phyloP scores from a whole-genome alignment of 2,797 vertebrate species.

The Tamandua tetradactyla region DNA sequence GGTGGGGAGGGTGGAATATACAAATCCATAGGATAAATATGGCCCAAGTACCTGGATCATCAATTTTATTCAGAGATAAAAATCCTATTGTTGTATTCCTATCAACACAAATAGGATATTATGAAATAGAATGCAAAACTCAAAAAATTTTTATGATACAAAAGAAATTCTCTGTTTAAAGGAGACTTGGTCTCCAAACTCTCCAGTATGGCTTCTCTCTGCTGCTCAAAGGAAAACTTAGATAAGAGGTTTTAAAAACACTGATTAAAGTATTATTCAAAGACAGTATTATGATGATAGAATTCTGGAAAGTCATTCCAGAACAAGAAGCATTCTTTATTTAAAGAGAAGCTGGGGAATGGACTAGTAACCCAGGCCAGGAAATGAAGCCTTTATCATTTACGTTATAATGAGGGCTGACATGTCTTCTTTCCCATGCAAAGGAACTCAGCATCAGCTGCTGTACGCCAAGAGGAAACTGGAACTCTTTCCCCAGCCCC shows the following conservation, averaged over 20 bases:
- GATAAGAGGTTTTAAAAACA: neutral
- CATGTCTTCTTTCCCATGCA: neutral
- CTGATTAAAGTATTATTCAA: neutral
- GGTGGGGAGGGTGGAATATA: neutral
- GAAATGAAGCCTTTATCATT: neutral
- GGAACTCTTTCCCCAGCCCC: neutral
- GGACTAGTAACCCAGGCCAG: neutral
- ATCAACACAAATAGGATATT: neutral
- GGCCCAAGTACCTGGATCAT: neutral
- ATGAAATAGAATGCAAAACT: neutral
- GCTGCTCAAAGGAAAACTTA: neutral
- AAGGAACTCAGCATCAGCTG: neutral
- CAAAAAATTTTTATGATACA: neutral
- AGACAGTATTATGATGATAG: neutral
- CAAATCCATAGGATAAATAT: conserved; percentile 1
- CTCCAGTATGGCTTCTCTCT: neutral
- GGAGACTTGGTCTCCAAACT: neutral
- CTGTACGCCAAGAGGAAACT: neutral
- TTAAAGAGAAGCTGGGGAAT: neutral
- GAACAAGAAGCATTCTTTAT: neutral
- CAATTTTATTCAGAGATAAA: neutral
- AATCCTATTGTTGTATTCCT: neutral
- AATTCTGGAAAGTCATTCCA: neutral
- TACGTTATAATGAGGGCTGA: neutral
- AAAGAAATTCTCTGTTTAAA: conserved; percentile 3